Conservation (phyloP, 2,113 vertebrate species). For the Phodopus roborovskii region DNA sequence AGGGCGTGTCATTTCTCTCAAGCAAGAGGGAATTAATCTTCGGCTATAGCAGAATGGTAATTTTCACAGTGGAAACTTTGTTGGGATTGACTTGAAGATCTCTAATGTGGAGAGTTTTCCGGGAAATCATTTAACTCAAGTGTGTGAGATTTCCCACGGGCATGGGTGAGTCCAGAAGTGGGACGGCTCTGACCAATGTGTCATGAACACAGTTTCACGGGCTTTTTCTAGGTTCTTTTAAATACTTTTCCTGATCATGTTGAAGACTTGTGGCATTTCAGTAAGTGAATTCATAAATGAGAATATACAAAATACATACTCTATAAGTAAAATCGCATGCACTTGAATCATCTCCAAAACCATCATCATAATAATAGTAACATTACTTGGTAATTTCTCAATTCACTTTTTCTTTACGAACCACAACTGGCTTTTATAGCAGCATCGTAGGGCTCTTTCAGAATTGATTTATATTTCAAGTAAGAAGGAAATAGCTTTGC, state of each 20-base stretch:
- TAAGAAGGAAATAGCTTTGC: not conserved
- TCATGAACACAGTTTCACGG: not conserved
- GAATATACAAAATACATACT: not conserved
- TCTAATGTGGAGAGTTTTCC: conserved; percentile 72
- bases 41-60: conserved; percentile 78
- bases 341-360: not conserved
- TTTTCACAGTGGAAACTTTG: conserved; percentile 81
- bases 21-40: conserved; percentile 85
- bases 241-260: not conserved
- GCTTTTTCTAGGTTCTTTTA: not conserved
- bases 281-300: conserved; percentile 1
- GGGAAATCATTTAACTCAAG: conserved; percentile 57
- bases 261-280: conserved; percentile 26
- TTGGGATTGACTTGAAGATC: conserved; percentile 79
- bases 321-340: conserved; percentile 22
- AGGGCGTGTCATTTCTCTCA: conserved; percentile 90
- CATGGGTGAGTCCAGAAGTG: conserved; percentile 9
- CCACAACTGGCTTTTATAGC: conserved; percentile 26
- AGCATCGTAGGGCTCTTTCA: conserved; percentile 39
- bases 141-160: conserved; percentile 62
- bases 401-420: not conserved
- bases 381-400: conserved; percentile 48
- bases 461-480: not conserved
- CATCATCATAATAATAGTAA: not conserved
- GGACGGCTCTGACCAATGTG: not conserved